phyloP scores from a whole-genome alignment of 1,140 invertebrate genomes.

The Drosophila obscura region DNA sequence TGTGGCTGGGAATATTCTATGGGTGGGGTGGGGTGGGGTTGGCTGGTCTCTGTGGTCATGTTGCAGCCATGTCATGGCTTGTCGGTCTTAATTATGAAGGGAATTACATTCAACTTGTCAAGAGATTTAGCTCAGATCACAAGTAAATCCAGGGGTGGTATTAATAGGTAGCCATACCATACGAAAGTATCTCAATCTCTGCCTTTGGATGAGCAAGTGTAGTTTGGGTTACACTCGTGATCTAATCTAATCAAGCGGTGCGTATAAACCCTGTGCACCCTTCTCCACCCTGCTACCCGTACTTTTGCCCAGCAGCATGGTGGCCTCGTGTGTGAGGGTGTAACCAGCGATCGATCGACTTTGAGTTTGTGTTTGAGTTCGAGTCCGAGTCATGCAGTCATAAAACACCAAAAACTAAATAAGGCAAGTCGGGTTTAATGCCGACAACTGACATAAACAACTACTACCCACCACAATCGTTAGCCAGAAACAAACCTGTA shows the following conservation, averaged over 20 bases:
- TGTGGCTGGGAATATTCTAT: constrained; percentile 40
- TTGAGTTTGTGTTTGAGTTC: background rate
- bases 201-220: constrained; percentile 41
- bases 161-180: no score
- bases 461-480: constrained; percentile 71
- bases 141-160: background rate
- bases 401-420: constrained; percentile 69
- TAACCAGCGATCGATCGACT: constrained; percentile 45
- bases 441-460: constrained; percentile 67
- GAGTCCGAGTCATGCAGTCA: constrained; percentile 64
- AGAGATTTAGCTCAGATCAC: background rate
- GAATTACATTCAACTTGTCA: constrained; percentile 22
- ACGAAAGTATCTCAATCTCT: no score
- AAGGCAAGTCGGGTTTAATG: constrained; percentile 71
- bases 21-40: constrained; percentile 28
- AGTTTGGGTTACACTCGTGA: constrained; percentile 34
- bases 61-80: constrained; percentile 19
- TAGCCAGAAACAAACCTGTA: constrained; percentile 67
- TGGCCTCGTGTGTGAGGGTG: constrained; percentile 54
- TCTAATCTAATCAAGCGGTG: constrained; percentile 43
- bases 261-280: constrained; percentile 12
- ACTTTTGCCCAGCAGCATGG: constrained; percentile 19
- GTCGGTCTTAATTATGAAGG: background rate
- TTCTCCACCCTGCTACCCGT: background rate
- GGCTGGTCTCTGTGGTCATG: constrained; percentile 27